phyloP scores from a whole-genome alignment of 1,140 invertebrate genomes.

The Sesamia nonagrioides region DNA sequence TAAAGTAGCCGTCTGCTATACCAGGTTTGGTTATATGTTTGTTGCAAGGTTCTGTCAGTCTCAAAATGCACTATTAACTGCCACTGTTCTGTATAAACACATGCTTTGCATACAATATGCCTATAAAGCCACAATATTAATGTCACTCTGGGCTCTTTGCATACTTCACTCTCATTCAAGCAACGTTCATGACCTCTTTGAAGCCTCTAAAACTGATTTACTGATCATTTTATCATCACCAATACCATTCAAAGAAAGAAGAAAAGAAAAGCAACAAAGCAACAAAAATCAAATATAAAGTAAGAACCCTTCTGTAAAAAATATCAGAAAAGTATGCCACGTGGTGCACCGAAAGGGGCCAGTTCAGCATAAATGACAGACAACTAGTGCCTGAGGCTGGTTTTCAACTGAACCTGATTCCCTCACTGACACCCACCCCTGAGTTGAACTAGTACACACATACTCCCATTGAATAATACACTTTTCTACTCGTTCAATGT shows the following conservation, averaged over 20 bases:
- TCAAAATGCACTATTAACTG: constrained; percentile 45
- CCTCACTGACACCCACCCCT: background rate
- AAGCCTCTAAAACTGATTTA: background rate
- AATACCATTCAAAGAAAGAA: no score
- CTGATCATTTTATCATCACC: constrained; percentile 11
- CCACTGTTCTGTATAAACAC: constrained; percentile 29
- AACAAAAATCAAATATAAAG: no score
- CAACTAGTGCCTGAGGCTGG: no score
- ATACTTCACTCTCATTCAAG: constrained; percentile 31
- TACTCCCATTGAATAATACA: constrained; percentile 16
- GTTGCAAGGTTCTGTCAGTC: constrained; percentile 49
- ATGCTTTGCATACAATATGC: constrained; percentile 40
- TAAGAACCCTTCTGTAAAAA: no score
- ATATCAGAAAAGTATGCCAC: no score
- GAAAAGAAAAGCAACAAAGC: no score
- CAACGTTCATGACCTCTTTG: background rate
- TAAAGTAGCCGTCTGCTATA: constrained; percentile 39
- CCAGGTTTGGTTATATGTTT: constrained; percentile 47
- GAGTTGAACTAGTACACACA: background rate
- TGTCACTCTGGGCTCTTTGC: constrained; percentile 33
- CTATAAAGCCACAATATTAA: constrained; percentile 31
- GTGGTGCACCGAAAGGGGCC: no score
- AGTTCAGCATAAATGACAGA: no score
- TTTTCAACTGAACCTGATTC: no score
- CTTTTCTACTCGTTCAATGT: constrained; percentile 11